These are phyloP conservation scores for Gavia stellata DNA, from an alignment of 2,113 vertebrate species.

Conservation along the genomic window DNA sequence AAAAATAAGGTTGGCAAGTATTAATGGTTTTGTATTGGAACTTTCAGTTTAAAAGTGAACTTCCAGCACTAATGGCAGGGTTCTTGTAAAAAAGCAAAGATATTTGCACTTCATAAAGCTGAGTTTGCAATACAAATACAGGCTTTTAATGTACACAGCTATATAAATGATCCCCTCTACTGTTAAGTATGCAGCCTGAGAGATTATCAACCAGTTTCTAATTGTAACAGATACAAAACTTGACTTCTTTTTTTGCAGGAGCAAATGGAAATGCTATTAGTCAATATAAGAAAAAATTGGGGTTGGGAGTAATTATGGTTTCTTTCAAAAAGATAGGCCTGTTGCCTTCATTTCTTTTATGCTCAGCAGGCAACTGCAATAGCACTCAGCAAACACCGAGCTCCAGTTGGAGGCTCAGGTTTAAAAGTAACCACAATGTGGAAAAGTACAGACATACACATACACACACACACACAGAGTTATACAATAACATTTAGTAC, in stretches of 20 bases:
- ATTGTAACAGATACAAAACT: not conserved
- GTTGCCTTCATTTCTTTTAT: not conserved
- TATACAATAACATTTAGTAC: not conserved
- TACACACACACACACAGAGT: not conserved
- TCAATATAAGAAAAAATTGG: not conserved
- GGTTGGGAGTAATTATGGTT: not conserved
- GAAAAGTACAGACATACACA: not conserved
- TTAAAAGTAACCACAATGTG: not conserved
- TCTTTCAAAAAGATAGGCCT: not conserved
- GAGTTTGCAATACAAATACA: not conserved
- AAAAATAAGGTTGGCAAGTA: not conserved
- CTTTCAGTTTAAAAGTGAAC: not conserved
- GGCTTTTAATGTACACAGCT: not conserved
- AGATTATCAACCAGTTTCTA: not conserved
- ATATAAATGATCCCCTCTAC: not conserved
- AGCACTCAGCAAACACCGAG: not conserved
- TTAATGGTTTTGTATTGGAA: not conserved
- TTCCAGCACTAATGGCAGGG: not conserved
- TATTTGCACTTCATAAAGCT: not conserved
- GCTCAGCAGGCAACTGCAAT: not conserved
- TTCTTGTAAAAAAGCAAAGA: not conserved
- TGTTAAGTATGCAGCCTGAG: not conserved
- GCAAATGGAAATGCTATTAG: not conserved
- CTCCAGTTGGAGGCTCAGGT: not conserved
- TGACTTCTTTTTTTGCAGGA: not conserved